These are phyloP conservation scores for Tachyglossus aculeatus DNA, from an alignment of 2,797 vertebrate species.

Conservation along the genomic window DNA sequence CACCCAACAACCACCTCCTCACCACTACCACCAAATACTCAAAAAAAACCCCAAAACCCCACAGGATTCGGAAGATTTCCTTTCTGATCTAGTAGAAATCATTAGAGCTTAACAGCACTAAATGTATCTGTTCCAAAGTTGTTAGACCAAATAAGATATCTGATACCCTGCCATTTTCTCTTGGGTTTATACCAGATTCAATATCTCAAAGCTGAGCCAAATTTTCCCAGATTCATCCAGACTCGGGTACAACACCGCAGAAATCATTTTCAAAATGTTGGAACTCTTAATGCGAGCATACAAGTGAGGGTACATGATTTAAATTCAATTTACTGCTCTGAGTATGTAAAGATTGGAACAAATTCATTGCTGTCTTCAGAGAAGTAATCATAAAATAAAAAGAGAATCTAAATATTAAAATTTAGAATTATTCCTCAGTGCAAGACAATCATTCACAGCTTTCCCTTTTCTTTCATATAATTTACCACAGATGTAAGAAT, in stretches of 20 bases:
- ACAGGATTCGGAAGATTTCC: neutral
- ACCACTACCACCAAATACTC: no score
- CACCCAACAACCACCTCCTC: no score
- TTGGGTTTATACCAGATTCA: neutral
- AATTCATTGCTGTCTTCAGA: neutral
- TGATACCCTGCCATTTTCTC: neutral
- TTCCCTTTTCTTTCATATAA: no score
- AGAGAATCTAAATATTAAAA: neutral
- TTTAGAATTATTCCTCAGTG: no score
- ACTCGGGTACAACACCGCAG: neutral
- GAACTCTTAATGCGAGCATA: neutral
- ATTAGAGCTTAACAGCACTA: neutral
- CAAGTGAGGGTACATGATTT: neutral
- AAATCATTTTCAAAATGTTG: neutral
- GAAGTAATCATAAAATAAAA: neutral
- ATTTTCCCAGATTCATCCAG: neutral
- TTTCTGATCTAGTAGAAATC: neutral
- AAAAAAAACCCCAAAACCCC: slow-evolving; percentile 11
- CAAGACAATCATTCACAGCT: no score
- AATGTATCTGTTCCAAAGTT: neutral
- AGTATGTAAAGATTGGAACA: neutral
- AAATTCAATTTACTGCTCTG: neutral
- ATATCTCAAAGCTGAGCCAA: slow-evolving; percentile 2
- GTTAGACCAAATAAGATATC: neutral
- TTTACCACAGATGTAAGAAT: no score